Evolutionary conservation across 2,888 invertebrate genomes (phyloP).

Genomic region (Patella pellucida): DNA sequence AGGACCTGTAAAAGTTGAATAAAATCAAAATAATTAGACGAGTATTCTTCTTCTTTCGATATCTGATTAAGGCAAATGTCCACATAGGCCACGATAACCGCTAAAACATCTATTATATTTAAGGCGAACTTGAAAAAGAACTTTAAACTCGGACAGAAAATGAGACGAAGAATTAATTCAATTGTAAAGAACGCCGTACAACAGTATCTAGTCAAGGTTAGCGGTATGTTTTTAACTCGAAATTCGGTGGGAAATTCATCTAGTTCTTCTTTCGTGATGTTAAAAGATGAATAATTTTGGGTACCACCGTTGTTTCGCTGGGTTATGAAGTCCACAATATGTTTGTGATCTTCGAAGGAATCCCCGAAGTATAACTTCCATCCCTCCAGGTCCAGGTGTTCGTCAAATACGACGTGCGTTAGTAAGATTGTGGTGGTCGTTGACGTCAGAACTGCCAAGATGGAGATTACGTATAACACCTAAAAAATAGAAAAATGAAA

Average conservation of each 20-base stretch:
- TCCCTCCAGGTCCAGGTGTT: neutral
- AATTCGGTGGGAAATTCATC: neutral
- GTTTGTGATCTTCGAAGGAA: neutral
- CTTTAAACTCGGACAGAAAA: conserved; percentile 5
- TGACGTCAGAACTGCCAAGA: neutral
- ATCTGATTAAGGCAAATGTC: neutral
- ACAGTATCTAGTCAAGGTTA: neutral
- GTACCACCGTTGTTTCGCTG: neutral
- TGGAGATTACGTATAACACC: neutral
- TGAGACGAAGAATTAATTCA: conserved; percentile 6
- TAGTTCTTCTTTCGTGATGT: neutral
- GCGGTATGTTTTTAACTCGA: neutral
- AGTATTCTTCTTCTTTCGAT: neutral
- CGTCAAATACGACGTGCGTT: neutral
- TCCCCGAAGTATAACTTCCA: neutral
- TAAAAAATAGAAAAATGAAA: neutral
- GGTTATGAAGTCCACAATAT: neutral
- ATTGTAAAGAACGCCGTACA: conserved; percentile 17
- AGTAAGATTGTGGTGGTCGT: neutral
- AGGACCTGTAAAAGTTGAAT: conserved; percentile 12
- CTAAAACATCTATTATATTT: conserved; percentile 13
- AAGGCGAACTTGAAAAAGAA: conserved; percentile 11
- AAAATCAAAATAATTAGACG: neutral
- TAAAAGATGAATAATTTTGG: neutral
- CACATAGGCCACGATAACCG: conserved; percentile 6